Evolutionary conservation across 1,140 invertebrate species (phyloP).

Genomic region (Platorchestia sp.): DNA sequence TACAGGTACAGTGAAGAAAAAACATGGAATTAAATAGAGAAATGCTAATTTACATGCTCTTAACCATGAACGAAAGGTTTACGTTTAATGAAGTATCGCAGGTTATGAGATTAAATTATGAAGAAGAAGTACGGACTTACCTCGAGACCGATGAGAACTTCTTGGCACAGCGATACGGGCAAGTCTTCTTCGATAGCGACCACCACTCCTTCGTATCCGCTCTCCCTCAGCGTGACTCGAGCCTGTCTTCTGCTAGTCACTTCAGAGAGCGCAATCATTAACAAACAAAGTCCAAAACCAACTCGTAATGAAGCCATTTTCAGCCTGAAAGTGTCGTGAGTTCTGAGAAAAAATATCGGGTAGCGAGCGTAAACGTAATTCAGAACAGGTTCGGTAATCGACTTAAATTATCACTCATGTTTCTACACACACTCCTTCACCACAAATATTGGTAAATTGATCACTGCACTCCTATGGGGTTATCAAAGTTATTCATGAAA

Average conservation of each 20-base stretch:
- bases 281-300: background rate
- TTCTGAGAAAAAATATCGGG: background rate
- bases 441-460: background rate
- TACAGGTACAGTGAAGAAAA: no score
- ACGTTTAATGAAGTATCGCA: no score
- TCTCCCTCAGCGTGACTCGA: constrained; percentile 25
- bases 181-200: constrained; percentile 45
- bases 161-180: constrained; percentile 42
- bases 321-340: background rate
- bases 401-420: background rate
- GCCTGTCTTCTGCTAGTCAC: background rate
- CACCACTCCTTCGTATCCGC: constrained; percentile 57
- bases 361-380: background rate
- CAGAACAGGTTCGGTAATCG: background rate
- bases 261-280: constrained; percentile 10
- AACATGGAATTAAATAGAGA: no score
- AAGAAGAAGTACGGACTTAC: no score
- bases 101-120: no score
- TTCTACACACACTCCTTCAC: background rate
- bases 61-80: no score
- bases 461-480: background rate
- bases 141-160: constrained; percentile 50
- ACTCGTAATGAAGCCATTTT: constrained; percentile 7
- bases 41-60: no score
- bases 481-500: background rate